Evolutionary conservation across 1,140 invertebrate species (phyloP).

Genomic region (Nasonia longicornis): DNA sequence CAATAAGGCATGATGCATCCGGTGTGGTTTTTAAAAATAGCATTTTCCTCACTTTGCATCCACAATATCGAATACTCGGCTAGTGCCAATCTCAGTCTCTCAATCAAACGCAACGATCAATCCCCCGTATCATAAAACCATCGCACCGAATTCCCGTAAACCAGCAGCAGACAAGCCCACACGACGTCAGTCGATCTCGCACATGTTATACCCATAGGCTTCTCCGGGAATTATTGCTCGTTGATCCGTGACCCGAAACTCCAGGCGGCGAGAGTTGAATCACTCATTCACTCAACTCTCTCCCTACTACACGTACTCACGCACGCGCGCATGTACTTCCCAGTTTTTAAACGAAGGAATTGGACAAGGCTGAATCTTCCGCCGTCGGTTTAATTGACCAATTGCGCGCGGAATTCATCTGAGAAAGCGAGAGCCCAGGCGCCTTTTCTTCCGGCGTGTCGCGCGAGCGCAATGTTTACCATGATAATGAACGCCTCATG

Average conservation of each 20-base stretch:
- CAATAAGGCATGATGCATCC: background rate
- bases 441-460: conserved; percentile 30
- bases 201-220: background rate
- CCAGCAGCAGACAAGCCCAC: no score
- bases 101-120: no score
- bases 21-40: background rate
- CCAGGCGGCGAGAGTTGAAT: conserved; percentile 57
- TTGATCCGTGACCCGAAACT: conserved; percentile 63
- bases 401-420: conserved; percentile 51
- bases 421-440: conserved; percentile 24
- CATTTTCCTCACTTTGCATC: background rate
- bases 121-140: no score
- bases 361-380: conserved; percentile 56
- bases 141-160: background rate
- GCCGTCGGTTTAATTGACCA: conserved; percentile 54
- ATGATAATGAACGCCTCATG: conserved; percentile 12
- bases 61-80: no score
- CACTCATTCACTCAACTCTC: conserved; percentile 56
- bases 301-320: background rate
- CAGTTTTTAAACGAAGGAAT: conserved; percentile 55
- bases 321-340: background rate
- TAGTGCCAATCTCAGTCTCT: no score
- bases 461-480: conserved; percentile 18
- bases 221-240: conserved; percentile 56
- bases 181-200: background rate